These are phyloP conservation scores for Pampus argenteus DNA, from an alignment of 2,797 vertebrate species.

Conservation along the genomic window DNA sequence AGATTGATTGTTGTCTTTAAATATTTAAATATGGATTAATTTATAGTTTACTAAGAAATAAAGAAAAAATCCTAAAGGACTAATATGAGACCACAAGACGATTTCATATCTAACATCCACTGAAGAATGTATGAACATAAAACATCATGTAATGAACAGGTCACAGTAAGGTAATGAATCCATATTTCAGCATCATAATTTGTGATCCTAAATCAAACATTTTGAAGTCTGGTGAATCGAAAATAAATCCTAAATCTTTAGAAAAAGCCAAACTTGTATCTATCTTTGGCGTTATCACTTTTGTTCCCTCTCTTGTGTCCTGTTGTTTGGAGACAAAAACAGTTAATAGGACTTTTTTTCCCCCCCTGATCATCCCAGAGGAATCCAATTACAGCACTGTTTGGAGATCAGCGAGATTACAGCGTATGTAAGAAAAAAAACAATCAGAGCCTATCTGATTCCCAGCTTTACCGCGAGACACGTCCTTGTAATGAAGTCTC, in stretches of 20 bases:
- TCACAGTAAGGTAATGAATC: background rate
- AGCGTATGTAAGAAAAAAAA: constrained; percentile 86
- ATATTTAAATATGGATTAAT: too few species aligned
- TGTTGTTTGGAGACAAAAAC: constrained; percentile 69
- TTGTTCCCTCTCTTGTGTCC: constrained; percentile 14
- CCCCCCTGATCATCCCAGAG: constrained; percentile 78
- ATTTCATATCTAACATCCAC: background rate
- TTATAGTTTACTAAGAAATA: background rate
- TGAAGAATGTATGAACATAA: background rate
- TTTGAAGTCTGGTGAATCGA: constrained; percentile 37
- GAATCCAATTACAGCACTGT: constrained; percentile 86
- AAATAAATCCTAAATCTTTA: constrained; percentile 39
- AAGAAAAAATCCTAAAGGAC: background rate
- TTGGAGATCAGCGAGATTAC: constrained; percentile 84
- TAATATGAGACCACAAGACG: too few species aligned
- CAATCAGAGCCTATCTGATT: constrained; percentile 87
- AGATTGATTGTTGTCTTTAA: too few species aligned
- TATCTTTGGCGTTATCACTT: constrained; percentile 49
- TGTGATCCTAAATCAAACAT: constrained; percentile 16
- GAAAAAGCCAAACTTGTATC: constrained; percentile 38
- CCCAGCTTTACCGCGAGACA: constrained; percentile 72
- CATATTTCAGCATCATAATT: background rate
- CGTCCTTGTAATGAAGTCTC: constrained; percentile 77
- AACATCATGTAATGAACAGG: background rate
- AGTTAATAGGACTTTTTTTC: constrained; percentile 73